These are phyloP conservation scores for Slavum lentiscoides DNA, from an alignment of 2,888 invertebrate genomes.

Conservation along the genomic window DNA sequence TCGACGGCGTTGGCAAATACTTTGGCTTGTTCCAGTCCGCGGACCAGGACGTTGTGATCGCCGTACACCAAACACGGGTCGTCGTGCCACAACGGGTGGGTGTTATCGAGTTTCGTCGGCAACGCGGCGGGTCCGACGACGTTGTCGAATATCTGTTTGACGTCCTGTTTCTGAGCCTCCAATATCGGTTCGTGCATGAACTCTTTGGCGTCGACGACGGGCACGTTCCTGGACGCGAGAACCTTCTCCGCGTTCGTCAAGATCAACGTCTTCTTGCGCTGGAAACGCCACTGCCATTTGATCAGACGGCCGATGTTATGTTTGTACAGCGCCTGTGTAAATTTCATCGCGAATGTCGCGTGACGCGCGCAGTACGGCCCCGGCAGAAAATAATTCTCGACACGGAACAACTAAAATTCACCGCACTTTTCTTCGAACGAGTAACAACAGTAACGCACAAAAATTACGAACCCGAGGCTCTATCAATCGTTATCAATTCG, in stretches of 20 bases:
- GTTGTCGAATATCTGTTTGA: background rate
- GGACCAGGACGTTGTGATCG: slow-evolving; percentile 69
- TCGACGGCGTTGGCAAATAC: slow-evolving; percentile 78
- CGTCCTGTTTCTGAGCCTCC: slow-evolving; percentile 35
- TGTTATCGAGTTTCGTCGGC: slow-evolving; percentile 13
- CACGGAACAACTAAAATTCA: background rate
- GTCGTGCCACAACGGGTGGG: slow-evolving; percentile 50
- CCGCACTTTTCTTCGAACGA: no score
- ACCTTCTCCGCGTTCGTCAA: slow-evolving; percentile 44
- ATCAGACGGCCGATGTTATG: slow-evolving; percentile 52
- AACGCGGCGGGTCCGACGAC: slow-evolving; percentile 29
- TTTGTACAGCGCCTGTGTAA: slow-evolving; percentile 47
- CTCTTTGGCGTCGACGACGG: slow-evolving; percentile 35
- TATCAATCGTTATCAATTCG: background rate
- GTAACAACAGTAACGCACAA: no score
- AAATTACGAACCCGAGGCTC: no score
- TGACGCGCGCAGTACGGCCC: no score
- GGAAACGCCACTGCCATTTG: slow-evolving; percentile 53
- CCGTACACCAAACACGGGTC: slow-evolving; percentile 65
- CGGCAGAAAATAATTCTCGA: background rate
- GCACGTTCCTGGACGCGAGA: slow-evolving; percentile 33
- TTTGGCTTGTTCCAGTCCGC: slow-evolving; percentile 75
- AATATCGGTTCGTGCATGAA: slow-evolving; percentile 42
- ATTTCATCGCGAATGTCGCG: slow-evolving; percentile 32
- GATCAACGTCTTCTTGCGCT: slow-evolving; percentile 47